Evolutionary conservation across 2,113 vertebrate genomes (phyloP), one percentile per base, ranked within the genome.

Genomic region (Rhagologus leucostigma): DNA sequence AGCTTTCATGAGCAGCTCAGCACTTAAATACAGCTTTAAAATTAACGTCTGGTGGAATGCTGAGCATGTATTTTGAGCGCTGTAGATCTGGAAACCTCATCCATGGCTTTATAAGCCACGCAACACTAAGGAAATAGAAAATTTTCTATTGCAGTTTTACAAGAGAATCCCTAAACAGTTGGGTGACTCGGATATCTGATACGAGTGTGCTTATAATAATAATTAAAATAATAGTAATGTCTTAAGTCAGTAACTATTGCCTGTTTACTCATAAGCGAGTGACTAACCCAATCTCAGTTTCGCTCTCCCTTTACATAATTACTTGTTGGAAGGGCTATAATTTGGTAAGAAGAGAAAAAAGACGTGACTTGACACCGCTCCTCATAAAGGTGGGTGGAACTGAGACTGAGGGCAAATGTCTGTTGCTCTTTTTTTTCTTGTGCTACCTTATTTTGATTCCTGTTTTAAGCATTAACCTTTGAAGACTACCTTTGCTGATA

Each of bases 401-500:
- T 94, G 82, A 91, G 96, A 89, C 89, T 96, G 91, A 89, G 95
- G 95, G 84, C 88, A 94, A 92, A 77, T 93, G 83, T 90, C 79
- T 92, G 49, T 93, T 94, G 71, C 81, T 86, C 46, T 44, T 89
- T 88, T 59, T 94, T 89, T 55, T n/a, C 64, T 84, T 77, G 59
- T 86, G 70, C 81, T 97, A 37, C 92, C 81, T 94, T 96, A 86
- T 97, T 97, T 96, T 95, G 94, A 93, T 91, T 94, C 86, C 81
- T 3, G 13, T 97, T 97, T 90, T 92, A 95, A 94, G 86, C 47
- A 74, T 88, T 95, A 94, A 87, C 95, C 95, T 97, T 97, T 95
- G 96, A 96, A 97, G 95, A 95, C 81, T 94, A 91, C 93, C 92
- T 97, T 96, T 97, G 94, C 95, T 97, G 97, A 97, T 97, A 96